phyloP scores from a whole-genome alignment of 2,888 invertebrate species.

The Amphimallon solstitiale region DNA sequence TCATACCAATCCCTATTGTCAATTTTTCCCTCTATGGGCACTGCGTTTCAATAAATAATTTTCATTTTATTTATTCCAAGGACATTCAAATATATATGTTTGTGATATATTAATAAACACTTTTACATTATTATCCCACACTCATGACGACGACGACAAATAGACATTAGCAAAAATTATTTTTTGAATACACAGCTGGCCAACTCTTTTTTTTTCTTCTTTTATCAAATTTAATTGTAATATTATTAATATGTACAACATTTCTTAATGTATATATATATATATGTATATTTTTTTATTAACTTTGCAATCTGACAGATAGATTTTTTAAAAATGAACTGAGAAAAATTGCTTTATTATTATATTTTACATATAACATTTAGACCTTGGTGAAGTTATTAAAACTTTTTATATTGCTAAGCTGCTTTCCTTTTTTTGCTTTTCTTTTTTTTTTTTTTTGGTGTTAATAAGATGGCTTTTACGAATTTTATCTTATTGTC shows the following conservation, averaged over 20 bases:
- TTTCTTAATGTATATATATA: conserved; percentile 8
- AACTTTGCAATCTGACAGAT: no score
- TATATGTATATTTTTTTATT: no score
- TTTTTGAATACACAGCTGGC: conserved; percentile 43
- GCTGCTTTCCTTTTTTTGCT: no score
- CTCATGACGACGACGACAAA: conserved; percentile 4
- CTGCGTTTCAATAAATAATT: conserved; percentile 35
- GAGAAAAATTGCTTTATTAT: no score
- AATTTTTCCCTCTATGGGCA: conserved; percentile 16
- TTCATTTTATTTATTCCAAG: neutral
- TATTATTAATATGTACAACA: conserved; percentile 20
- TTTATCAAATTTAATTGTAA: conserved; percentile 41
- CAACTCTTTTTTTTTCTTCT: conserved; percentile 38
- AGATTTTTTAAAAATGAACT: no score
- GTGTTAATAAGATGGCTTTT: no score
- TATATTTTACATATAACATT: no score
- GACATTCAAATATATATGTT: neutral
- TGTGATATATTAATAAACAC: neutral
- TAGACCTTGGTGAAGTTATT: no score
- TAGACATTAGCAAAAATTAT: conserved; percentile 38
- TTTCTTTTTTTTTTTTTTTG: no score
- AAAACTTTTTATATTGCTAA: no score
- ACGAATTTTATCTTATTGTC: no score
- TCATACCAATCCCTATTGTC: conserved; percentile 27
- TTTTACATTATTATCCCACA: neutral